Base-by-base conservation (phyloP, 2,113 vertebrate species). In the Setophaga petechia region DNA sequence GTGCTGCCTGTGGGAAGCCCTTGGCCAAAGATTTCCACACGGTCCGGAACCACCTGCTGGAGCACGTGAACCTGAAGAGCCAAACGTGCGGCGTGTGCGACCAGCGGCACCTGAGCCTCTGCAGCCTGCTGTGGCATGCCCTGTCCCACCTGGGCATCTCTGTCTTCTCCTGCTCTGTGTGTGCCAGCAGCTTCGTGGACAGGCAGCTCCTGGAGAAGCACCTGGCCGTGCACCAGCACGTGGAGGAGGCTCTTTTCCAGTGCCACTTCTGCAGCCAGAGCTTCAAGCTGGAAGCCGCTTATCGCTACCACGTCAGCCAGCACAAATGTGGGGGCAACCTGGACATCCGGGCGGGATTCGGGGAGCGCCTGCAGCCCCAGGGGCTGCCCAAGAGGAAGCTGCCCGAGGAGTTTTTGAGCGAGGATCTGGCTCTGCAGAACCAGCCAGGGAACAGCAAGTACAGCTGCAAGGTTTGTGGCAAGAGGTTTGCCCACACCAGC, bases 401-500 rank as follows among this genome's bases (percentile, higher is more conserved):
- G n/a, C 96, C 98, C 0, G 98, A 98, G 90, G 98, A 93, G 58
- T 89, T 97, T 94, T 79, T 92, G 83, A 94, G 77, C 2, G 98
- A 98, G 3, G 97, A 98, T 15, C 37, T 97, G 91, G 92, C 91
- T 0, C 88, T 98, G 57, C 97, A 96, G 31, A 94, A 69, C 93
- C 83, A 98, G 2, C 95, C 98, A 0, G 97, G 98, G 1, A 99
- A 99, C 27, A 98, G 98, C 89, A 99, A 99, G 69, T 99, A 99
- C 76, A 98, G 98, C 74, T 99, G 99, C 90, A 98, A 99, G 67
- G 99, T 99, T 84, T 99, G 99, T 2, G 99, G 99, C 2, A 99
- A 99, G 90, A 97, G 98, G 52, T 99, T 99, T 4, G 99, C 99
- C 31, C 99, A 99, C 97, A 99, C 99, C 1, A 99, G 99, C 0